These are phyloP conservation scores for Cossypha polioptera DNA, from an alignment of 2,797 vertebrate genomes.

Conservation along the genomic window DNA sequence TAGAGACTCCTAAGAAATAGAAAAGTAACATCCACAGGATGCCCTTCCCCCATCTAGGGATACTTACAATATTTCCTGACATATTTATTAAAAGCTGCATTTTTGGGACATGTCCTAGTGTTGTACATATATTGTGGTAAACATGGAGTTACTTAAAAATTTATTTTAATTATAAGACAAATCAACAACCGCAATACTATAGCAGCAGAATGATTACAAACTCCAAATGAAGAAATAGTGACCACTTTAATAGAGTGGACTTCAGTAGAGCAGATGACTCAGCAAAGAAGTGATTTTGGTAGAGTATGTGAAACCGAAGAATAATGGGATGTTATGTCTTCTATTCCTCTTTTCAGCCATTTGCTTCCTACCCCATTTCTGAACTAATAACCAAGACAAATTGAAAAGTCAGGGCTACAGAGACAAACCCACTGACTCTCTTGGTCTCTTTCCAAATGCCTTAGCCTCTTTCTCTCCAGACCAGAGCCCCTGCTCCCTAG, in stretches of 20 bases:
- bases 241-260: not conserved
- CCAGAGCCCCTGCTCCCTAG: not conserved
- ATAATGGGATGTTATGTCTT: not conserved
- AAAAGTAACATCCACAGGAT: not conserved
- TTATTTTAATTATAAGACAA: not conserved
- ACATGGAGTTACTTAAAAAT: not conserved
- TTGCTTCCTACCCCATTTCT: not conserved
- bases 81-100: not conserved
- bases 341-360: not conserved
- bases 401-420: not conserved
- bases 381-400: not conserved
- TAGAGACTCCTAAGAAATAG: not conserved
- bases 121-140: not conserved
- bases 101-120: not conserved
- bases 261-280: not conserved
- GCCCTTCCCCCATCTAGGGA: not conserved
- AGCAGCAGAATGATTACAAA: not conserved
- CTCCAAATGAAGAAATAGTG: not conserved
- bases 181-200: not conserved
- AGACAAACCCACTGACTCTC: not conserved
- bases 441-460: not conserved
- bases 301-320: not conserved
- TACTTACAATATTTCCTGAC: not conserved
- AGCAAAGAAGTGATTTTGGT: not conserved
- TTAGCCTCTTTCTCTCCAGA: not conserved